A percentile compares a stretch with the other conserved stretches of the same genome.
These are phyloP conservation scores for Drosophila dives DNA, from an alignment of 2,888 invertebrate genomes.

Conservation along the genomic window DNA sequence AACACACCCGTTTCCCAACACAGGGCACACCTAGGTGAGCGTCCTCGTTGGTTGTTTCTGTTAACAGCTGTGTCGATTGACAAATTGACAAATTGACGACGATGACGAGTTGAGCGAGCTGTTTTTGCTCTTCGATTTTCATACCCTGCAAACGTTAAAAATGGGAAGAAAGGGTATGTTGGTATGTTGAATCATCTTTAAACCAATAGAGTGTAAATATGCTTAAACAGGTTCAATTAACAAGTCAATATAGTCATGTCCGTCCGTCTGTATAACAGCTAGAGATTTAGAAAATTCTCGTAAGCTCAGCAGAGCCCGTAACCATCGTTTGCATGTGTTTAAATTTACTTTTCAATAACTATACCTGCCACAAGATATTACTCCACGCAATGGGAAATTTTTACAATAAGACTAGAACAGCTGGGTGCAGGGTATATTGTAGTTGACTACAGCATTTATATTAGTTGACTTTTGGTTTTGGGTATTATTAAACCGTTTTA, in stretches of 20 bases:
- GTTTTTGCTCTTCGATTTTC: background rate
- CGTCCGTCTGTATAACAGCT: too few species aligned
- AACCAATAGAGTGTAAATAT: too few species aligned
- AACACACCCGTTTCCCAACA: background rate
- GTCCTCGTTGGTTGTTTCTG: conserved; percentile 52
- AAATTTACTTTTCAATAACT: background rate
- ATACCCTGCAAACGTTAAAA: background rate
- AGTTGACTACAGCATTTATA: background rate
- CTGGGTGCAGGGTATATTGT: background rate
- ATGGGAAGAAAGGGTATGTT: background rate
- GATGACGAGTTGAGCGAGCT: conserved; percentile 22
- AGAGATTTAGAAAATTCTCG: too few species aligned
- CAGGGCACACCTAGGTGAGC: conserved; percentile 14
- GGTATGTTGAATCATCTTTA: background rate
- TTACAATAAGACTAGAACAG: background rate
- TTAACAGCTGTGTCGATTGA: conserved; percentile 12
- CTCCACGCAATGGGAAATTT: background rate
- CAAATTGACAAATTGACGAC: conserved; percentile 2
- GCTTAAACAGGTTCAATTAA: too few species aligned
- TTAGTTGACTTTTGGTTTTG: conserved; percentile 5
- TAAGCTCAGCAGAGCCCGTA: too few species aligned
- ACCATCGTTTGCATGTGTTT: background rate
- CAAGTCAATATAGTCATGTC: too few species aligned
- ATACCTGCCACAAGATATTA: background rate
- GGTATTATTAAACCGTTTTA: conserved; percentile 71